phyloP scores from a whole-genome alignment of 2,797 vertebrate species.

The Graptemys geographica region DNA sequence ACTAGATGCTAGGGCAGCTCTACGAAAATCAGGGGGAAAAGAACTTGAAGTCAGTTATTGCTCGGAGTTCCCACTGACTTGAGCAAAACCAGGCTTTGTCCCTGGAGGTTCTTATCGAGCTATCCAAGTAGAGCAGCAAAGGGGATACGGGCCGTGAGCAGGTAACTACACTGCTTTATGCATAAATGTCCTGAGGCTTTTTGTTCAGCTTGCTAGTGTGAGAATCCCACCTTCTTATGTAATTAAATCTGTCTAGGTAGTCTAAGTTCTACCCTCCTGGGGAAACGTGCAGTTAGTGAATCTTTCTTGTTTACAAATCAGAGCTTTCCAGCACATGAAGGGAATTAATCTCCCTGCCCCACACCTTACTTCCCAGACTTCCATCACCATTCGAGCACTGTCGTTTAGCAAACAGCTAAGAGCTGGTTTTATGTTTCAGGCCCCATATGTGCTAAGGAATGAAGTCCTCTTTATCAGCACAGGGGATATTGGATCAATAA shows the following conservation, averaged over 20 bases:
- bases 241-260: neutral
- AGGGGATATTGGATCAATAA: slow-evolving; percentile 80
- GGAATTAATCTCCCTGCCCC: neutral
- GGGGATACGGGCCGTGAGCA: neutral
- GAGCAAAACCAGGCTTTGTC: neutral
- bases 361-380: neutral
- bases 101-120: neutral
- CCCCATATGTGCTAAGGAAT: slow-evolving; percentile 86
- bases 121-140: neutral
- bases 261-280: fast-evolving
- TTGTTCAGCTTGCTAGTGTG: neutral
- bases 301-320: neutral
- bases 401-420: neutral
- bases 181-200: neutral
- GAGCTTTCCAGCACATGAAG: neutral
- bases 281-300: neutral
- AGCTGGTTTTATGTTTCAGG: slow-evolving; percentile 77
- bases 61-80: fast-evolving
- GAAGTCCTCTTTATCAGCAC: slow-evolving; percentile 80
- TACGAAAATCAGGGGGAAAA: neutral
- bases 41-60: neutral
- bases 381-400: fast-evolving
- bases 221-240: neutral
- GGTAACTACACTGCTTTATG: neutral
- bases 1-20: neutral